These are phyloP conservation scores for Zingel zingel DNA, from an alignment of 2,113 vertebrate genomes.

Conservation along the genomic window DNA sequence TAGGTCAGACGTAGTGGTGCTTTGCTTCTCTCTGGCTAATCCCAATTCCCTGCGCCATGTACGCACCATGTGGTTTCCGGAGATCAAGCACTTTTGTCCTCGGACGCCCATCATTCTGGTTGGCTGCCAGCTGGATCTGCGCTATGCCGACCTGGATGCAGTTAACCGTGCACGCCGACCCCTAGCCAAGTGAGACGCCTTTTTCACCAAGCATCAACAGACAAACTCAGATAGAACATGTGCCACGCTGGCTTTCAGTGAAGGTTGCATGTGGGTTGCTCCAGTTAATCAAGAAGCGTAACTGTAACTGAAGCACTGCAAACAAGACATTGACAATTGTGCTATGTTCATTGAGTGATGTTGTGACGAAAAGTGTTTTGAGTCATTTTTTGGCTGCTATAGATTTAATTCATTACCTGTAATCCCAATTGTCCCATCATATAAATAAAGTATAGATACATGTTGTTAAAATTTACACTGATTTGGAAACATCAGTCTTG, in stretches of 20 bases:
- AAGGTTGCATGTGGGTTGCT: constrained; percentile 3
- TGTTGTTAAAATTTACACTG: not conserved
- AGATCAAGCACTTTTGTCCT: constrained; percentile 96
- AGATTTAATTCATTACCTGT: not conserved
- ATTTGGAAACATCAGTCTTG: not conserved
- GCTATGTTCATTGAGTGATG: not conserved
- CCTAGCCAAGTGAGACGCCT: constrained; percentile 88
- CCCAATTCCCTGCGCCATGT: constrained; percentile 92
- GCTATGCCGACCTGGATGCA: constrained; percentile 93
- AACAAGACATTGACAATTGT: not conserved
- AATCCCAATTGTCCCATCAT: not conserved
- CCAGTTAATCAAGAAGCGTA: constrained; percentile 12
- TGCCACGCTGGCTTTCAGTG: not conserved
- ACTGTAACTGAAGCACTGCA: constrained; percentile 4
- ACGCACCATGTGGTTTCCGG: constrained; percentile 93
- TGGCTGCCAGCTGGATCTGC: constrained; percentile 95
- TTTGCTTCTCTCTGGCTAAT: constrained; percentile 93
- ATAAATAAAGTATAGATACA: not conserved
- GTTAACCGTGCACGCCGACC: constrained; percentile 92
- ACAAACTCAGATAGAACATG: constrained; percentile 17
- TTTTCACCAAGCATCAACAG: constrained; percentile 35
- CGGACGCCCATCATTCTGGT: constrained; percentile 93
- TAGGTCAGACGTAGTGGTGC: constrained; percentile 92
- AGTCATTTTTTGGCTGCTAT: not conserved
- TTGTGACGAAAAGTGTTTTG: not conserved